Evolutionary conservation across 2,797 vertebrate genomes (phyloP), one percentile per base, ranked within the genome.

Genomic region (Enteromius paludinosus): DNA sequence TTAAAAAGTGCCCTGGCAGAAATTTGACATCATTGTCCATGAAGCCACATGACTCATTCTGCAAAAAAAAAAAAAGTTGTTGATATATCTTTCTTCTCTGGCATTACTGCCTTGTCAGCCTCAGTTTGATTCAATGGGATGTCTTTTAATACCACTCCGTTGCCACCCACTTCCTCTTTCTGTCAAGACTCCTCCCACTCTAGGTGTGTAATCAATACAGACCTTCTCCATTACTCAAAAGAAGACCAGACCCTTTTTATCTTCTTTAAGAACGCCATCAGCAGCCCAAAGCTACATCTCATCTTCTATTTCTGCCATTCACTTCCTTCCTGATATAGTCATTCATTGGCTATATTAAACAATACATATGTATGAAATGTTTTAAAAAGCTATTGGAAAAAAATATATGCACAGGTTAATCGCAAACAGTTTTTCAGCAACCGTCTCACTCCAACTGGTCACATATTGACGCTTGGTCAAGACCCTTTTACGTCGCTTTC

Each of bases 231-330:
- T 75, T 35, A 41, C n/a, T 54, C 33, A 75, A 56, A 38, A 38
- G 12, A 52, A 62, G 41, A n/a, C 43, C 61, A 65, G 75, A 65
- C 14, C 61, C 82, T 56, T 62, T 49, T 23, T 12, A 77, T 71
- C 59, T 61, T 45, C 30, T 56, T 74, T 68, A 82, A 78, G 61
- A 71, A 66, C 33, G 45, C 62, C 52, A 76, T 77, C 52, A 52
- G 54, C 65, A 79, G 35, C 15, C 30, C 33, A 78, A 52, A 9
- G 20, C 64, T 18, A 72, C 28, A 54, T 15, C 54, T 72, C 43
- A 64, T 64, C 54, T 54, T 12, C 41, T 25, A n/a, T n/a, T 41
- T 72, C 43, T 33, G 54, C 28, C 66, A 65, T 43, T 72, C 23
- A 4, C 56, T 59, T 25, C 5, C 30, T 74, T 74, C 11, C 30